These are phyloP conservation scores for Mamestra configurata DNA, from an alignment of 1,140 invertebrate genomes.

Conservation along the genomic window DNA sequence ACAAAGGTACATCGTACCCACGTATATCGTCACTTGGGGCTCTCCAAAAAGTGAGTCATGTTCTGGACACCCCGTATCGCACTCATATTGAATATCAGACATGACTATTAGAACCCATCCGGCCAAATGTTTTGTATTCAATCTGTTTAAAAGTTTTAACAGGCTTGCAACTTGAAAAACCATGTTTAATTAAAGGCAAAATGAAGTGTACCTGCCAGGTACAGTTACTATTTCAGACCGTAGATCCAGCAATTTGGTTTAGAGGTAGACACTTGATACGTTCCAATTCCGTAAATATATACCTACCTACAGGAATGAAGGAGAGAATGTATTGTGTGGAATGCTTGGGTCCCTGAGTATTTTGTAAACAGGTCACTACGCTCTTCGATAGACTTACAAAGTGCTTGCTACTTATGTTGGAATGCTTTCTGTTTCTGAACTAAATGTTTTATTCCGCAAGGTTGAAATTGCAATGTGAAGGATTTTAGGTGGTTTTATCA, in stretches of 20 bases:
- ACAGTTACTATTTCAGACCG: background rate
- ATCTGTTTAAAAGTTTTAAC: too few relatives aligned
- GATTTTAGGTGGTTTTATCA: constrained; percentile 11
- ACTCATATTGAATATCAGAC: too few relatives aligned
- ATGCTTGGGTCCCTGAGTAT: constrained; percentile 18
- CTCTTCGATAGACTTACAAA: constrained; percentile 39
- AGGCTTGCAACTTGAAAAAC: too few relatives aligned
- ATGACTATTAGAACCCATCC: too few relatives aligned
- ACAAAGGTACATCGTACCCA: too few relatives aligned
- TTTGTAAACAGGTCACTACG: constrained; percentile 33
- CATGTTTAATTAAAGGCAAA: too few relatives aligned
- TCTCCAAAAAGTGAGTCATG: too few relatives aligned
- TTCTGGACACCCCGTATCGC: too few relatives aligned
- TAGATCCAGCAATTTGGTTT: background rate
- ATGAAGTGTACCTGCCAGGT: background rate
- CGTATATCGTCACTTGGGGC: too few relatives aligned
- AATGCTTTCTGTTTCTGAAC: constrained; percentile 16
- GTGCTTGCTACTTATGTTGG: background rate
- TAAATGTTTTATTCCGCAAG: constrained; percentile 16
- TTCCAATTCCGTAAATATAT: constrained; percentile 15
- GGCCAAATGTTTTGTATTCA: too few relatives aligned
- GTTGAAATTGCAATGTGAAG: constrained; percentile 1
- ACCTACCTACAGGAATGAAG: constrained; percentile 30
- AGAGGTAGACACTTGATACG: background rate
- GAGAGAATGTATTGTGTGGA: constrained; percentile 36